These are phyloP conservation scores for Drosophila oshimai DNA, from an alignment of 1,140 invertebrate genomes.

Conservation along the genomic window DNA sequence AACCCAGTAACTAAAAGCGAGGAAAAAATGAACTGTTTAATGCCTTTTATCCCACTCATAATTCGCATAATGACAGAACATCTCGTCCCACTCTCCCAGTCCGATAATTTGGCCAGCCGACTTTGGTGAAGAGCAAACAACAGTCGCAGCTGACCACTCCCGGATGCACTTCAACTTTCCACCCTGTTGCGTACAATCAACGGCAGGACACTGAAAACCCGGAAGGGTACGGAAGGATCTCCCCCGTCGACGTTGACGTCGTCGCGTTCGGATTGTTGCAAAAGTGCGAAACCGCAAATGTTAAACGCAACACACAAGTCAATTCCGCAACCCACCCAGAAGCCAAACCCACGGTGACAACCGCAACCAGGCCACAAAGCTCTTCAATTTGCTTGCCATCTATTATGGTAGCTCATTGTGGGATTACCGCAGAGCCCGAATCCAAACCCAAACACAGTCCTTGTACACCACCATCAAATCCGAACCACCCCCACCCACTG, in stretches of 20 bases:
- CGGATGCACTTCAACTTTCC: conserved; percentile 82
- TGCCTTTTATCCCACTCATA: conserved; percentile 81
- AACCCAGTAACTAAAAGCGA: conserved; percentile 41
- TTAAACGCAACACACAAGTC: conserved; percentile 79
- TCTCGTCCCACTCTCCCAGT: conserved; percentile 25
- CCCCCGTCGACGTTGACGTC: conserved; percentile 5
- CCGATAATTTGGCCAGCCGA: conserved; percentile 48
- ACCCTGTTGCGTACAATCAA: conserved; percentile 78
- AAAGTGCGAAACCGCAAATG: conserved; percentile 82
- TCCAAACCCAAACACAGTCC: conserved; percentile 12
- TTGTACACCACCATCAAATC: too few species aligned
- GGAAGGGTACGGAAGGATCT: background rate
- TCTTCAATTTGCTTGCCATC: conserved; percentile 82
- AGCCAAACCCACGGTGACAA: conserved; percentile 54
- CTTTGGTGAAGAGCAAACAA: conserved; percentile 48
- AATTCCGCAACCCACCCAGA: conserved; percentile 42
- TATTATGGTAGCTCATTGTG: conserved; percentile 82
- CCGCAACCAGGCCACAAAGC: conserved; percentile 77
- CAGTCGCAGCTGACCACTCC: conserved; percentile 62
- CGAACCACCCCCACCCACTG: background rate
- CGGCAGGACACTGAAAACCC: conserved; percentile 21
- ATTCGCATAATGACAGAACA: conserved; percentile 79
- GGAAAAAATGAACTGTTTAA: conserved; percentile 66
- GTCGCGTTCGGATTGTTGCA: conserved; percentile 65
- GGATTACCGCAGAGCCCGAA: conserved; percentile 62